Evolutionary conservation across 1,140 invertebrate species (phyloP).

Genomic region (Bicyclus anynana): DNA sequence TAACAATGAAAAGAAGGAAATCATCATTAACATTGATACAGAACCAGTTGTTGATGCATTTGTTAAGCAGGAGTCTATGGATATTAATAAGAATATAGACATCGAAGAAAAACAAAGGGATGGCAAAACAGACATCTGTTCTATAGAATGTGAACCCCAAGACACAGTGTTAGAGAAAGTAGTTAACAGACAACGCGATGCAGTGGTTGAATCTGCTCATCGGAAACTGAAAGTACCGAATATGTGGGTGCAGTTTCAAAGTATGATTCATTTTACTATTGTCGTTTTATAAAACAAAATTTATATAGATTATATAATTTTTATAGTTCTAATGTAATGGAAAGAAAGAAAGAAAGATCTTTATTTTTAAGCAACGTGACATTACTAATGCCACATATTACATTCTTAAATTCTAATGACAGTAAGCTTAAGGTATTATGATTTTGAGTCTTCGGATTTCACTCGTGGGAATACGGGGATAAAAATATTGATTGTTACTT

Average conservation of each 20-base stretch:
- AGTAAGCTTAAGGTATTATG: too few relatives aligned
- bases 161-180: neutral
- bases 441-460: too few relatives aligned
- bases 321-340: too few relatives aligned
- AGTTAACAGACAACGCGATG: neutral
- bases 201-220: neutral
- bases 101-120: neutral
- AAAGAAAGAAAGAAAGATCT: too few relatives aligned
- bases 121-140: neutral
- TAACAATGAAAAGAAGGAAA: conserved; percentile 15
- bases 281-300: too few relatives aligned
- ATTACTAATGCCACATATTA: too few relatives aligned
- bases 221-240: neutral
- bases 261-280: neutral
- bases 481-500: too few relatives aligned
- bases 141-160: neutral
- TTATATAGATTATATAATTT: too few relatives aligned
- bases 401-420: too few relatives aligned
- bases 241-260: conserved; percentile 19
- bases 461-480: too few relatives aligned
- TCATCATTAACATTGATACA: conserved; percentile 3
- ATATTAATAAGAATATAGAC: neutral
- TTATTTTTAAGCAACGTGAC: too few relatives aligned
- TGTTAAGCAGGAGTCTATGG: neutral
- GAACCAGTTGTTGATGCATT: neutral